A percentile compares a stretch with the other conserved stretches of the same genome.
These are phyloP conservation scores for Tridacna crocea DNA, from an alignment of 2,888 invertebrate species.

Conservation along the genomic window DNA sequence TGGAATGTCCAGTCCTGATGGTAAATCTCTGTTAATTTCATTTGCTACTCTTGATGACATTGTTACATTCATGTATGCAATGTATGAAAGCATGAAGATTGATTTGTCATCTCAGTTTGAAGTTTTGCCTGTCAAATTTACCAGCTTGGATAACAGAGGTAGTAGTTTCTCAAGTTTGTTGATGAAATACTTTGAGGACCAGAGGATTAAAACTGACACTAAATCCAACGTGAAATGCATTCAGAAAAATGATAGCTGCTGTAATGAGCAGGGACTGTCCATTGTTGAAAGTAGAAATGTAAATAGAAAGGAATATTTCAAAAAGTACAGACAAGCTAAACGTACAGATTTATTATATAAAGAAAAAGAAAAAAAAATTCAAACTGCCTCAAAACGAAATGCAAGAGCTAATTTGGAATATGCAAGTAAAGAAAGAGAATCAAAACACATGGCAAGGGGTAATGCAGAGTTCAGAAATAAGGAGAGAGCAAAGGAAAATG, in stretches of 20 bases:
- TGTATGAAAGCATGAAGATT: constrained; percentile 10
- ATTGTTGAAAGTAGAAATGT: neutral
- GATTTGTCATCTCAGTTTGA: constrained; percentile 25
- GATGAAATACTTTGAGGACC: too few species aligned
- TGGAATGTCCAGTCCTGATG: constrained; percentile 33
- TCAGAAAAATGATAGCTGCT: too few species aligned
- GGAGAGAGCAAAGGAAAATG: neutral
- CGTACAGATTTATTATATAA: neutral
- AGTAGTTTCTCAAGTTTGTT: too few species aligned
- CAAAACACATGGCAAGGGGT: neutral
- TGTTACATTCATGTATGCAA: neutral
- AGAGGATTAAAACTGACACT: too few species aligned
- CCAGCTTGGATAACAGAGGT: too few species aligned
- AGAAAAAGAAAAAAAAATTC: neutral
- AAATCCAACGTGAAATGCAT: too few species aligned
- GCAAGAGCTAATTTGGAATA: neutral
- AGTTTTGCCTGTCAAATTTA: constrained; percentile 30
- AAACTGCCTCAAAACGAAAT: neutral
- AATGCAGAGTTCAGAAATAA: neutral
- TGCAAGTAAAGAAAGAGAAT: neutral
- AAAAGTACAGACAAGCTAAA: neutral
- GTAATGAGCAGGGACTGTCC: neutral
- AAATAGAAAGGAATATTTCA: neutral
- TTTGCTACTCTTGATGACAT: constrained; percentile 30
- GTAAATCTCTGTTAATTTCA: constrained; percentile 35